Percentiles rank a stretch among this genome's conserved stretches.
These are phyloP conservation scores for Cyclargus thomasi DNA, from an alignment of 1,140 invertebrate genomes.

Conservation along the genomic window DNA sequence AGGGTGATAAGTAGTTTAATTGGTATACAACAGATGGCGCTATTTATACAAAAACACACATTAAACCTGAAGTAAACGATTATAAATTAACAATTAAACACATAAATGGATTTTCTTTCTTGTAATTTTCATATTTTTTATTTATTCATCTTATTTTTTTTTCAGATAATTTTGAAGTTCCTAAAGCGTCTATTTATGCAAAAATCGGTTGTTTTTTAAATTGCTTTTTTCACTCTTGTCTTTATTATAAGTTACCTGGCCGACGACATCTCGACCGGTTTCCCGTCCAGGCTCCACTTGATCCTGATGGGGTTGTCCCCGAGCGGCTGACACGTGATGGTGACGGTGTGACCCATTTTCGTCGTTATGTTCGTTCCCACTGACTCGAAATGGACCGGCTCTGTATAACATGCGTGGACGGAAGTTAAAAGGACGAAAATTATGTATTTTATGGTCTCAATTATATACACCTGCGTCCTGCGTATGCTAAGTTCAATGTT, in stretches of 20 bases:
- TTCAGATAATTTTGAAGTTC: no score
- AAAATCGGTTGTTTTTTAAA: no score
- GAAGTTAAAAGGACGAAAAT: background rate
- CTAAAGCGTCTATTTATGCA: no score
- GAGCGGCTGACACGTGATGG: conserved; percentile 85
- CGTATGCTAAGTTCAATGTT: no score
- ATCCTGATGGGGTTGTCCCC: conserved; percentile 91
- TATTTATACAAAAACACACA: background rate
- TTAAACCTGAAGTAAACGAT: no score
- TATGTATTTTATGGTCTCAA: no score
- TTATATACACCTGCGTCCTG: no score
- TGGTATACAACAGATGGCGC: background rate
- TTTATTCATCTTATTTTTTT: no score
- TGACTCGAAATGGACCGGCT: conserved; percentile 86
- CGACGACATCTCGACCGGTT: conserved; percentile 73
- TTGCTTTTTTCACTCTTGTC: no score
- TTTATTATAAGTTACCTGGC: conserved; percentile 43
- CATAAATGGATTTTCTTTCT: no score
- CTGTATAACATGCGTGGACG: conserved; percentile 64
- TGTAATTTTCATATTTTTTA: no score
- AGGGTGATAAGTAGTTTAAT: background rate
- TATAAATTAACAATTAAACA: no score
- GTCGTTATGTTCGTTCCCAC: conserved; percentile 82
- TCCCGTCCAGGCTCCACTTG: conserved; percentile 84
- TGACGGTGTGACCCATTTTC: conserved; percentile 81